Base-by-base conservation (phyloP, 2,113 vertebrate species). In the Elaphurus davidianus region DNA sequence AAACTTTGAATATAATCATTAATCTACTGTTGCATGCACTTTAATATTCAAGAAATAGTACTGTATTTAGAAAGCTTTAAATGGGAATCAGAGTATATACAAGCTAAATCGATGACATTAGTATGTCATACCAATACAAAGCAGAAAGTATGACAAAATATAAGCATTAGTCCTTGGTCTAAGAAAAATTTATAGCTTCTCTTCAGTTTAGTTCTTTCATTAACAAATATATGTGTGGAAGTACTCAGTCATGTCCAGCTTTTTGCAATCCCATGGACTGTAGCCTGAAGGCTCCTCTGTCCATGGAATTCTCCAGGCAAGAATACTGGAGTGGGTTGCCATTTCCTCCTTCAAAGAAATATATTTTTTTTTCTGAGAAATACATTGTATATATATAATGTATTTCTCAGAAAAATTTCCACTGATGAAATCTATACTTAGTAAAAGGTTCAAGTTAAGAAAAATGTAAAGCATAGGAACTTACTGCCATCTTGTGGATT, bases 401-500 rank as follows among this genome's bases (percentile, higher is more conserved):
- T 87, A 98, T 97, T 93, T 98, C 90, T 96, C 87, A 43, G 97
- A 98, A 98, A 97, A 98, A 97, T 96, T 94, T 94, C 93, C 96
- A 89, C 88, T 97, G 98, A 98, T 97, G 94, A 96, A 98, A 98
- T 62, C 76, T 97, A 67, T 84, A 82, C 89, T 98, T 2, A 12
- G 87, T 96, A 86, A 97, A 98, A 98, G 96, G 94, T 96, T 94
- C 67, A 91, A 82, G 92, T 23, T 5, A 95, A 2, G 9, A 94
- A 95, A 11, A 97, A 71, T 96, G 76, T 0, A 28, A 98, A 99
- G 92, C 71, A 97, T 95, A 96, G 98, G 98, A 50, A 12, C 3
- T 98, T 98, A 99, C 90, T 99, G 99, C 99, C 99, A 99, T 98
- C 99, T 99, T 96, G 99, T 98, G 99, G 99, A 97, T 45, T 0